Conservation (phyloP, 2,797 vertebrate species). For the Tiaroga cobitis region DNA sequence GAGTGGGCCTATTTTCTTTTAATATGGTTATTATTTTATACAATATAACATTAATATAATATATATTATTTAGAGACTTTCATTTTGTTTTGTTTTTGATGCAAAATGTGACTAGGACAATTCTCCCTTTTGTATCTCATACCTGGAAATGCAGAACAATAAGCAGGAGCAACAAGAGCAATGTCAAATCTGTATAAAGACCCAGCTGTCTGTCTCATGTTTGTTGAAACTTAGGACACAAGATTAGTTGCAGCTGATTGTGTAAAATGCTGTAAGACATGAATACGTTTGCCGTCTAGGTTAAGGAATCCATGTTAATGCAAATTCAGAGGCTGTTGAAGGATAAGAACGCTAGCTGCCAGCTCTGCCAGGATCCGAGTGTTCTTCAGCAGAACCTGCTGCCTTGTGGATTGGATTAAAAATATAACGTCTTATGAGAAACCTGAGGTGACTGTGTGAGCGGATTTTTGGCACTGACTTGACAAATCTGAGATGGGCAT, state of each 20-base stretch:
- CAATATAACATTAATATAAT: neutral
- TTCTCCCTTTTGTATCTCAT: neutral
- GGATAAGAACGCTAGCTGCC: neutral
- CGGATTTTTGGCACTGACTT: slow-evolving; percentile 56
- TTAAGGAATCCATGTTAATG: slow-evolving; percentile 15
- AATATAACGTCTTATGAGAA: slow-evolving; percentile 35
- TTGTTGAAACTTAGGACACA: slow-evolving; percentile 14
- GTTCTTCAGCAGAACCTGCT: slow-evolving; percentile 29
- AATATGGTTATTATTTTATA: too few species aligned
- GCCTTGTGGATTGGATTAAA: slow-evolving; percentile 34
- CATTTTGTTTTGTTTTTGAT: neutral
- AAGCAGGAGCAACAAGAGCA: neutral
- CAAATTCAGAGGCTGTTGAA: slow-evolving; percentile 11
- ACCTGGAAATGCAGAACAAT: neutral
- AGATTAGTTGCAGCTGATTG: slow-evolving; percentile 25
- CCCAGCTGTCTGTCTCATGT: slow-evolving; percentile 10
- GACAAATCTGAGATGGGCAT: slow-evolving; percentile 49
- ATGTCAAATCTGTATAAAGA: neutral
- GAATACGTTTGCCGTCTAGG: neutral
- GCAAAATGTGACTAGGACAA: neutral
- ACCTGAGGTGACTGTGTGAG: slow-evolving; percentile 16
- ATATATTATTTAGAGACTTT: neutral
- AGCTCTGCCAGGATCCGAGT: slow-evolving; percentile 8
- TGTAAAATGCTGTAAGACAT: slow-evolving; percentile 19
- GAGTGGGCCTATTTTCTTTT: too few species aligned